Conservation (phyloP, 2,797 vertebrate genomes). For the Otolemur crassicaudatus region DNA sequence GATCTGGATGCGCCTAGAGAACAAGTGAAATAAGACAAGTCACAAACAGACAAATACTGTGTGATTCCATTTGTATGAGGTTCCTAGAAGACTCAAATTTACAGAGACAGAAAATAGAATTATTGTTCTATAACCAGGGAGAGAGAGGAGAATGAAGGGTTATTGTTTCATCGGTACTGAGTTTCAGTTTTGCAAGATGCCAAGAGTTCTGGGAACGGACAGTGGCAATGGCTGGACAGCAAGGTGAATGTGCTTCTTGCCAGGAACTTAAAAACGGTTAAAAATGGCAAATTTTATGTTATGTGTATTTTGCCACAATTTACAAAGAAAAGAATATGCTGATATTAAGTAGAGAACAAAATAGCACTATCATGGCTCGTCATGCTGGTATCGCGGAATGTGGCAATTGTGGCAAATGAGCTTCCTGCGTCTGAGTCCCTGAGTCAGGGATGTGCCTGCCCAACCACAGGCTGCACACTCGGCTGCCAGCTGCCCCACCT, state of each 20-base stretch:
- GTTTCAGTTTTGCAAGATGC: not conserved
- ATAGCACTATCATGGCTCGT: not conserved
- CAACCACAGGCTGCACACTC: not conserved
- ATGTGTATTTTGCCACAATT: not conserved
- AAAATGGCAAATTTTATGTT: not conserved
- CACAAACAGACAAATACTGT: not conserved
- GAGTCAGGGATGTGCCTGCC: no score
- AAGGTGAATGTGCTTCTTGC: not conserved
- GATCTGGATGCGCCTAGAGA: not conserved
- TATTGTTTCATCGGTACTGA: not conserved
- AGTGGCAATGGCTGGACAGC: not conserved
- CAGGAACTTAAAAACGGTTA: not conserved
- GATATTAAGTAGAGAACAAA: not conserved
- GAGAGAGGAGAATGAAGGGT: no score
- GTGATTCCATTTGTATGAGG: not conserved
- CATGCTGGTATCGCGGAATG: no score
- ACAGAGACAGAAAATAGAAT: not conserved
- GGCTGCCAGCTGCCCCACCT: rapidly evolving
- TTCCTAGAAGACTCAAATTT: not conserved
- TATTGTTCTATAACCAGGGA: no score
- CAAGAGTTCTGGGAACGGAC: not conserved
- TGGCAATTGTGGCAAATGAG: not conserved
- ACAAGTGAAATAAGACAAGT: not conserved
- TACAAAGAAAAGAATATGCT: not conserved
- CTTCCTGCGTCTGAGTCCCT: not conserved